Conservation (phyloP, 2,888 invertebrate genomes). For the Meandrusa payeni region DNA sequence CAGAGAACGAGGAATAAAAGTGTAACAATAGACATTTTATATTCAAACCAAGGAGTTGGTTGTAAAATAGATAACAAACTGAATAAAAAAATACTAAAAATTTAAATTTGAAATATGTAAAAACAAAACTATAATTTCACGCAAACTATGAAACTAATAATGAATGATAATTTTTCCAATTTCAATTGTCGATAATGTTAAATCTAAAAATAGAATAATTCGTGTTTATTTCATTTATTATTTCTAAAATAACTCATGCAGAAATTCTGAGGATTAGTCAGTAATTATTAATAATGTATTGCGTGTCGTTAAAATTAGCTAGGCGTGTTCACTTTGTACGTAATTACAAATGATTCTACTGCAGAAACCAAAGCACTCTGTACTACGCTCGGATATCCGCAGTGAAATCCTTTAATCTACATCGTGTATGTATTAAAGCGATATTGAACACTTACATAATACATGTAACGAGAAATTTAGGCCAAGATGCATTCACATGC, state of each 20-base stretch:
- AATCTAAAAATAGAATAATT: background rate
- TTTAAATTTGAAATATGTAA: too few relatives aligned
- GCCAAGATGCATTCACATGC: slow-evolving; percentile 22
- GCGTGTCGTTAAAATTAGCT: slow-evolving; percentile 15
- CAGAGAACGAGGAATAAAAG: slow-evolving; percentile 6
- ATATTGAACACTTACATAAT: slow-evolving; percentile 21
- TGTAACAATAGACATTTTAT: slow-evolving; percentile 7
- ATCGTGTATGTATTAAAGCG: slow-evolving; percentile 17
- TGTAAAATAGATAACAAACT: too few relatives aligned
- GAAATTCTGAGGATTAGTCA: slow-evolving; percentile 3
- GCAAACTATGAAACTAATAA: too few relatives aligned
- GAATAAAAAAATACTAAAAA: too few relatives aligned
- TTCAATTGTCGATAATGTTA: too few relatives aligned
- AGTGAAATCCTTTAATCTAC: slow-evolving; percentile 12
- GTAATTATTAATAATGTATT: slow-evolving; percentile 11
- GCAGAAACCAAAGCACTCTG: slow-evolving; percentile 14
- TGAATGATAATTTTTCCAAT: too few relatives aligned
- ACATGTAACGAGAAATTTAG: slow-evolving; percentile 16
- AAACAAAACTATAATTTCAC: too few relatives aligned
- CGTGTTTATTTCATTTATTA: slow-evolving; percentile 4
- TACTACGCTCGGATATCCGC: slow-evolving; percentile 13
- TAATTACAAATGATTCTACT: slow-evolving; percentile 18
- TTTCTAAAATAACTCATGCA: slow-evolving; percentile 14
- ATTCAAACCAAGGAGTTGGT: too few relatives aligned
- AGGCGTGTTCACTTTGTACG: slow-evolving; percentile 20